Conservation (phyloP, 1,140 invertebrate species). For the Teleogryllus occipitalis region DNA sequence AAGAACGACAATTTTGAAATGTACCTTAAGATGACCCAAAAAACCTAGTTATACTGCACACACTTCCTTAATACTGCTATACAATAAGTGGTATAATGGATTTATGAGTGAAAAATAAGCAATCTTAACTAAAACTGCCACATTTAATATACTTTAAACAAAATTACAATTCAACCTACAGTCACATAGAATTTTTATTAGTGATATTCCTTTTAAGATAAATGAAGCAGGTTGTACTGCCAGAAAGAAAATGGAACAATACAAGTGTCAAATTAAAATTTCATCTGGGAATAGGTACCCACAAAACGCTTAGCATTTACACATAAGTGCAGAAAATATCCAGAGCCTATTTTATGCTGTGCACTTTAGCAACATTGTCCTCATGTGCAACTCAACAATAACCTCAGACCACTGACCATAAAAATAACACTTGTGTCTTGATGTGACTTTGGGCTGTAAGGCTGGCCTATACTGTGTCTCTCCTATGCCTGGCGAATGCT, state of each 20-base stretch:
- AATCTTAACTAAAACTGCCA: constrained; percentile 5
- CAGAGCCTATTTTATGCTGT: not conserved
- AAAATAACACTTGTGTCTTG: constrained; percentile 16
- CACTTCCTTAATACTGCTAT: not conserved
- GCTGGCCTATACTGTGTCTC: constrained; percentile 15
- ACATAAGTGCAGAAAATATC: not conserved
- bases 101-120: not conserved
- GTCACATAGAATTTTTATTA: not conserved
- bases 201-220: not conserved
- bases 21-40: not conserved
- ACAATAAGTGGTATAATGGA: not conserved
- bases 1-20: not conserved
- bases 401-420: constrained; percentile 13
- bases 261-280: constrained; percentile 6
- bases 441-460: constrained; percentile 15
- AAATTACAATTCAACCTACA: constrained; percentile 1
- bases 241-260: constrained; percentile 5
- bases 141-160: not conserved
- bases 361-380: not conserved
- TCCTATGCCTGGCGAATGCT: constrained; percentile 14
- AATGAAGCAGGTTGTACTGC: not conserved
- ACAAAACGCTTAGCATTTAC: not conserved
- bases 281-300: not conserved
- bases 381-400: constrained; percentile 6
- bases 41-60: not conserved